Percentiles rank a stretch among this genome's conserved stretches.
Evolutionary conservation across 2,888 invertebrate genomes (phyloP).

Genomic region (Eustalomyia histrio): DNA sequence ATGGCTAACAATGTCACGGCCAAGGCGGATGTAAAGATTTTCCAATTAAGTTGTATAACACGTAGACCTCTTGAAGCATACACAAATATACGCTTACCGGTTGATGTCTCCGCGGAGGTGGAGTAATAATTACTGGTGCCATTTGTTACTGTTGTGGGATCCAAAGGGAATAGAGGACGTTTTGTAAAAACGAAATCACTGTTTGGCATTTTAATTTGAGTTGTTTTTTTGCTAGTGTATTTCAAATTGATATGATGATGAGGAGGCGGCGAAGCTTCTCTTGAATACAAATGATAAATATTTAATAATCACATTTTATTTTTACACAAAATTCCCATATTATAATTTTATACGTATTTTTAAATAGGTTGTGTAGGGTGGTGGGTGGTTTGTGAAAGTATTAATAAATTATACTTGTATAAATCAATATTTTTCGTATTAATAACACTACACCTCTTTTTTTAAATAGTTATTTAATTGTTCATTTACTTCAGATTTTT

Average conservation of each 20-base stretch:
- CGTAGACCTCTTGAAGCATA: conserved; percentile 68
- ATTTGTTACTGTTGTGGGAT: conserved; percentile 67
- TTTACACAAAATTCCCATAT: conserved; percentile 45
- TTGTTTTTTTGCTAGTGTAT: background rate
- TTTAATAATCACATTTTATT: conserved; percentile 52
- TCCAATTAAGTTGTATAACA: conserved; percentile 76
- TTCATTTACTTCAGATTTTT: conserved; percentile 9
- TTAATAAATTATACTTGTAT: conserved; percentile 42
- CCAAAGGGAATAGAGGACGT: conserved; percentile 74
- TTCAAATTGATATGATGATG: conserved; percentile 1
- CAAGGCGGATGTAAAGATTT: conserved; percentile 73
- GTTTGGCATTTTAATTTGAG: conserved; percentile 23
- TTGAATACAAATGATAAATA: conserved; percentile 38
- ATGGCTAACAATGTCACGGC: conserved; percentile 75
- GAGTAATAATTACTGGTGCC: conserved; percentile 18
- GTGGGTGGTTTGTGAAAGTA: conserved; percentile 16
- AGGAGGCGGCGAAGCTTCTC: conserved; percentile 1
- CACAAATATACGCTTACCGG: conserved; percentile 51
- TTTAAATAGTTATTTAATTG: too few species aligned
- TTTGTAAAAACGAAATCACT: conserved; percentile 52
- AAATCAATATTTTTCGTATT: conserved; percentile 56
- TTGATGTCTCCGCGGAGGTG: conserved; percentile 5
- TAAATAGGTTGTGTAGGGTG: conserved; percentile 11
- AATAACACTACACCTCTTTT: conserved; percentile 32
- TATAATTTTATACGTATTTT: background rate